A percentile compares a stretch with the other conserved stretches of the same genome.
Evolutionary conservation across 2,113 vertebrate species (phyloP).

Genomic region (Misgurnus mizolepis): DNA sequence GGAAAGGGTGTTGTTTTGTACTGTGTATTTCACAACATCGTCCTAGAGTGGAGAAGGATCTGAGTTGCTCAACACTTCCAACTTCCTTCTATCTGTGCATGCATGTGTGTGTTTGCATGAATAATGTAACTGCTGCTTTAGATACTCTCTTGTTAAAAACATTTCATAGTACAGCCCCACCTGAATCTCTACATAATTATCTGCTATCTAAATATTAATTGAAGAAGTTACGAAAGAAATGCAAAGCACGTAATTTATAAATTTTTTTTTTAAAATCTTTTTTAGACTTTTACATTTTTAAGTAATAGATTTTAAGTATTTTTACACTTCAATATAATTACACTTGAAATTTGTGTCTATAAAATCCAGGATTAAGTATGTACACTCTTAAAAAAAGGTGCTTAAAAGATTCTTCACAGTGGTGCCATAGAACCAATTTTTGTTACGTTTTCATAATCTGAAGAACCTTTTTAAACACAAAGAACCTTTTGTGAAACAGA

Average conservation of each 20-base stretch:
- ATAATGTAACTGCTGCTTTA: slow-evolving; percentile 6
- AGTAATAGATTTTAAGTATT: no score
- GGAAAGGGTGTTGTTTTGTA: slow-evolving; percentile 63
- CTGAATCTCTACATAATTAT: neutral
- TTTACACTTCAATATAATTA: no score
- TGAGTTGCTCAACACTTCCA: slow-evolving; percentile 69
- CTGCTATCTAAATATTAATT: neutral
- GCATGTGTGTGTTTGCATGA: slow-evolving; percentile 38
- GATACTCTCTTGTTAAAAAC: neutral
- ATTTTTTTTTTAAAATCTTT: no score
- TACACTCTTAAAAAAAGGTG: no score
- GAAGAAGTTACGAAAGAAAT: neutral
- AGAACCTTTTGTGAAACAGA: no score
- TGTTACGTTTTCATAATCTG: no score
- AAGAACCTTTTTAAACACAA: no score
- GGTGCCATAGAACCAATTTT: no score
- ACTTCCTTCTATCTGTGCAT: slow-evolving; percentile 67
- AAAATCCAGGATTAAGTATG: no score
- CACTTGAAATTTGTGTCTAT: no score
- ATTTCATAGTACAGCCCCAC: neutral
- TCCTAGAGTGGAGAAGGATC: slow-evolving; percentile 62
- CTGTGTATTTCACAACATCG: slow-evolving; percentile 70
- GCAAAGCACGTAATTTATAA: neutral
- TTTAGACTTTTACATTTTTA: no score
- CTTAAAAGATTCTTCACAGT: no score